Percentiles rank a stretch among this genome's conserved stretches.
These are phyloP conservation scores for Rhyacophila evoluta DNA, from an alignment of 2,888 invertebrate species.

Conservation along the genomic window DNA sequence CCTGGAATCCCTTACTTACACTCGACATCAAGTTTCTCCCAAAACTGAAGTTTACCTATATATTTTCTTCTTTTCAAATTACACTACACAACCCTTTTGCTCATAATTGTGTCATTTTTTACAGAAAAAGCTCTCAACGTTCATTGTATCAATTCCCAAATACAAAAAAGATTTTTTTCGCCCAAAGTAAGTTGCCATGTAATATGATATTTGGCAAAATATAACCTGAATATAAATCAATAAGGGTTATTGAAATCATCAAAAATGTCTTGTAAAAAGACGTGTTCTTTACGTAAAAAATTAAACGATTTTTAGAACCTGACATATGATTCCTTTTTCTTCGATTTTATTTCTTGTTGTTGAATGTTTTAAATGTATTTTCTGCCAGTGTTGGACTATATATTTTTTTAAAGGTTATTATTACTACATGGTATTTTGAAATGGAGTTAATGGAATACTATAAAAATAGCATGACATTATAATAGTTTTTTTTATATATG, in stretches of 20 bases:
- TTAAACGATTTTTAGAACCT: too few species aligned
- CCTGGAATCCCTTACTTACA: not conserved
- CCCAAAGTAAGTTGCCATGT: not conserved
- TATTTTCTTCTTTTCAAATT: slow-evolving; percentile 2
- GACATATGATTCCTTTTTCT: too few species aligned
- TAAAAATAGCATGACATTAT: too few species aligned
- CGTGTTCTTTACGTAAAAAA: too few species aligned
- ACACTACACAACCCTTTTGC: not conserved
- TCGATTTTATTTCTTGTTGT: too few species aligned
- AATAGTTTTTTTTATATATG: too few species aligned
- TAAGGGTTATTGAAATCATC: not conserved
- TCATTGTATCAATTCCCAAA: not conserved
- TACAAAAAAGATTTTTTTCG: slow-evolving; percentile 2
- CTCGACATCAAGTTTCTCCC: not conserved
- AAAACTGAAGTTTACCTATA: not conserved
- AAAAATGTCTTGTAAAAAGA: not conserved
- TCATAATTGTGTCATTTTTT: slow-evolving; percentile 14
- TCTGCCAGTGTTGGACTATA: too few species aligned
- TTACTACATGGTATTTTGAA: too few species aligned
- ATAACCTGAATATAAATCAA: not conserved
- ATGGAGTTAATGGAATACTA: too few species aligned
- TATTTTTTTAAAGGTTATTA: too few species aligned
- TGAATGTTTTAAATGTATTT: too few species aligned
- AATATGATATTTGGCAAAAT: not conserved
- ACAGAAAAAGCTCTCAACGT: not conserved